Evolutionary conservation across 1,140 invertebrate species (phyloP), one percentile per base, ranked within the genome.

Genomic region (Pogonomyrmex barbatus): DNA sequence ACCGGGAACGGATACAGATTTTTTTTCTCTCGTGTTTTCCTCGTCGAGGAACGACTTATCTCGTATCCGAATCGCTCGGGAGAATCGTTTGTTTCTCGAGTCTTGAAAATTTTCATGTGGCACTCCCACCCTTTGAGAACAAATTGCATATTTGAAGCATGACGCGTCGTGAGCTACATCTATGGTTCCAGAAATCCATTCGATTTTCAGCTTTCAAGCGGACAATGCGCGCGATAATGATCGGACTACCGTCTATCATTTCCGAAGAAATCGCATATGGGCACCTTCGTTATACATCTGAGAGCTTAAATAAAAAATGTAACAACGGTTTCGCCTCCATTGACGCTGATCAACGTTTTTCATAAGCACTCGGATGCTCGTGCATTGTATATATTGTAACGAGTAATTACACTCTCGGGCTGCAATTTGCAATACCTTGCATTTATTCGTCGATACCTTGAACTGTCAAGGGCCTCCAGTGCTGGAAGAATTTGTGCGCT

Each of bases 1-100:
- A 65, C 88, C 62, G 85, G 75, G 85, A 63, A 86, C 63, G 83
- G 85, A 88, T 75, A 89, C 65, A 86, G 85, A 93, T 91, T 93
- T 92, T 91, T 89, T 79, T 14, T 70, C 76, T 33, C 76, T 70
- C 65, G 67, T 79, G 85, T 86, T 90, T 87, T 85, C 47, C 86
- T 84, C 67, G 30, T 54, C 5, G 62, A 56, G 52, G 6, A 50
- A 39, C 39, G 68, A 73, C 79, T 83, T 83, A 75, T 75, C 67
- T 60, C 30, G 9, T 63, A 78, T 67, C 67, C 9, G 24, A 10
- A 45, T 67, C 17, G 63, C 45, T 47, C 12, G 71, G 52, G n/a
- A 83, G 42, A 17, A 30, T 65, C 30, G 39, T 78, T n/a, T 30
- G 14, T 36, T 24, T 30, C 47, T 75, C 30, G n/a, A 14, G 33